Conservation (phyloP, 2,797 vertebrate genomes). For the Gephyroberyx darwinii region DNA sequence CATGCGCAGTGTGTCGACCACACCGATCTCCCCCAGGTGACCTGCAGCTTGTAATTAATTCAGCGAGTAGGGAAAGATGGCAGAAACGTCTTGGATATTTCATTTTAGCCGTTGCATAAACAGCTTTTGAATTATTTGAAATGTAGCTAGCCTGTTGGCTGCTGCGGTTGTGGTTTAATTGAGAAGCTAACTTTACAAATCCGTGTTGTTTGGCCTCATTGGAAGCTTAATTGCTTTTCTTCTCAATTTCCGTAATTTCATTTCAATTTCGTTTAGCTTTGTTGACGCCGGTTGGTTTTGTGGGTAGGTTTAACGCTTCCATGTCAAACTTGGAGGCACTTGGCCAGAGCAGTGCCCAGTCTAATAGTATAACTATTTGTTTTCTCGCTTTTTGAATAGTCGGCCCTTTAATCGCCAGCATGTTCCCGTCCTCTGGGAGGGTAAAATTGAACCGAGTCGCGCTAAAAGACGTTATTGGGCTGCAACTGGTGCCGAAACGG, state of each 20-base stretch:
- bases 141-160: too few relatives aligned
- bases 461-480: conserved; percentile 30
- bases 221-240: too few relatives aligned
- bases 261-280: too few relatives aligned
- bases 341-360: background rate
- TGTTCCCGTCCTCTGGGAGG: conserved; percentile 49
- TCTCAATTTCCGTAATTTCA: too few relatives aligned
- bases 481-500: conserved; percentile 24
- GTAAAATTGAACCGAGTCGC: conserved; percentile 56
- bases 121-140: too few relatives aligned
- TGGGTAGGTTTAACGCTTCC: background rate
- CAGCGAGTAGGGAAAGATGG: fast-evolving
- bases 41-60: background rate
- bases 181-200: too few relatives aligned
- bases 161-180: too few relatives aligned
- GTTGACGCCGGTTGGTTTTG: background rate
- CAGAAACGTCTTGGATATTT: too few relatives aligned
- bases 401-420: conserved; percentile 20
- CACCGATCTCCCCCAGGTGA: background rate
- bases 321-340: background rate
- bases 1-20: conserved; percentile 32
- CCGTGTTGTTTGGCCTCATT: too few relatives aligned
- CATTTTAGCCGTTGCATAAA: too few relatives aligned
- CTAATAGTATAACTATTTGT: background rate
- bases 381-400: background rate